These are phyloP conservation scores for Tetragonula clypearis DNA, from an alignment of 1,140 invertebrate species.

Conservation along the genomic window DNA sequence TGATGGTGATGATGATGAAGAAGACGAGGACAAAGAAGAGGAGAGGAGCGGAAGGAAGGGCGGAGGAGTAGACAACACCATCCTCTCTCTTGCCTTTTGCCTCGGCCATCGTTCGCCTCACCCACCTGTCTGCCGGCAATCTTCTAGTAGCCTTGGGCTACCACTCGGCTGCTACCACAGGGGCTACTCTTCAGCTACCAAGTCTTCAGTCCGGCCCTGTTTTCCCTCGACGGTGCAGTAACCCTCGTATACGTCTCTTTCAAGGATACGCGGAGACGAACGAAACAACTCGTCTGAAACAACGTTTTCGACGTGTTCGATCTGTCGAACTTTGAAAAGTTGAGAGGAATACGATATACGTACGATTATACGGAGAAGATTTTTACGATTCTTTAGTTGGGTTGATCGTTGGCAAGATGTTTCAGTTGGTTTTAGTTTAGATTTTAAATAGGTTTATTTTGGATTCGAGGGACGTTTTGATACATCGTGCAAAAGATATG, in stretches of 20 bases:
- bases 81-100: constrained; percentile 61
- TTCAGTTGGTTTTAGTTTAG: background rate
- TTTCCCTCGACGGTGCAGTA: constrained; percentile 65
- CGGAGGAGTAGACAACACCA: constrained; percentile 58
- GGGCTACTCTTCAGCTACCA: constrained; percentile 81
- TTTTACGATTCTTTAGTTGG: background rate
- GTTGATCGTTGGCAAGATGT: background rate
- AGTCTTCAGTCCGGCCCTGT: constrained; percentile 74
- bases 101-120: constrained; percentile 75
- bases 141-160: constrained; percentile 83
- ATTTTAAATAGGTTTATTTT: constrained; percentile 2
- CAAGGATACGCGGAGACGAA: constrained; percentile 48
- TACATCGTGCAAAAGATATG: background rate
- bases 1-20: constrained; percentile 54
- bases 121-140: constrained; percentile 82
- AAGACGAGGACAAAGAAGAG: constrained; percentile 49
- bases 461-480: background rate
- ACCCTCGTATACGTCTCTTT: constrained; percentile 53
- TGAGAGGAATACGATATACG: background rate
- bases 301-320: constrained; percentile 19
- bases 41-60: constrained; percentile 47
- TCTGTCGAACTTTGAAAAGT: constrained; percentile 4
- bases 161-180: constrained; percentile 80
- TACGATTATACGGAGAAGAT: background rate
- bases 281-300: background rate